phyloP scores from a whole-genome alignment of 2,113 vertebrate genomes.

The Piaya cayana region DNA sequence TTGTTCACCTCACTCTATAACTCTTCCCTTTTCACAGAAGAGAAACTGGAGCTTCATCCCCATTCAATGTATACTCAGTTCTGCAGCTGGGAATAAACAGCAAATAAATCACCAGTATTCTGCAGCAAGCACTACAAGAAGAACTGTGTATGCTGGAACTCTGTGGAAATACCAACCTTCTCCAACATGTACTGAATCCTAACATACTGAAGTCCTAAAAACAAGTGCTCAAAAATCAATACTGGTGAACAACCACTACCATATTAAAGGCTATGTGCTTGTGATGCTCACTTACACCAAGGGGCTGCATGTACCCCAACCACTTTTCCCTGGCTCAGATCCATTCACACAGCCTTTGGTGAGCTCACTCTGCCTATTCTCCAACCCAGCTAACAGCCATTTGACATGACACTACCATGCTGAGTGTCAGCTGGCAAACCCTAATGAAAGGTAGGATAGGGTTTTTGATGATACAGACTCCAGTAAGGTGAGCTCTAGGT shows the following conservation, averaged over 20 bases:
- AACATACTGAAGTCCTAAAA: background rate
- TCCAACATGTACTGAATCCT: background rate
- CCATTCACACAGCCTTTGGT: background rate
- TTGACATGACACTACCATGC: rapidly evolving
- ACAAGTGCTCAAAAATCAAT: background rate
- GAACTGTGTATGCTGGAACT: background rate
- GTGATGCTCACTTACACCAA: background rate
- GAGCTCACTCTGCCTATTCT: background rate
- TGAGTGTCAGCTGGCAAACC: background rate
- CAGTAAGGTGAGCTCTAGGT: background rate
- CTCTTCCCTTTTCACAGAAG: background rate
- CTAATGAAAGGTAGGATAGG: background rate
- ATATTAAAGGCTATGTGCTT: background rate
- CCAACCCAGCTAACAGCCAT: background rate
- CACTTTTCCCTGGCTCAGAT: background rate
- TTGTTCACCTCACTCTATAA: background rate
- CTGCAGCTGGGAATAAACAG: background rate
- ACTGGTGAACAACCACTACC: background rate
- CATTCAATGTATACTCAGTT: background rate
- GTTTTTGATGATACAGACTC: background rate
- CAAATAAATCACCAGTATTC: background rate
- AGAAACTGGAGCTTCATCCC: background rate
- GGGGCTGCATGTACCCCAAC: background rate
- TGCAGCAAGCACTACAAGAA: background rate
- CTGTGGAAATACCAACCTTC: background rate